phyloP scores from a whole-genome alignment of 2,113 vertebrate species.

The Arizona elegans region DNA sequence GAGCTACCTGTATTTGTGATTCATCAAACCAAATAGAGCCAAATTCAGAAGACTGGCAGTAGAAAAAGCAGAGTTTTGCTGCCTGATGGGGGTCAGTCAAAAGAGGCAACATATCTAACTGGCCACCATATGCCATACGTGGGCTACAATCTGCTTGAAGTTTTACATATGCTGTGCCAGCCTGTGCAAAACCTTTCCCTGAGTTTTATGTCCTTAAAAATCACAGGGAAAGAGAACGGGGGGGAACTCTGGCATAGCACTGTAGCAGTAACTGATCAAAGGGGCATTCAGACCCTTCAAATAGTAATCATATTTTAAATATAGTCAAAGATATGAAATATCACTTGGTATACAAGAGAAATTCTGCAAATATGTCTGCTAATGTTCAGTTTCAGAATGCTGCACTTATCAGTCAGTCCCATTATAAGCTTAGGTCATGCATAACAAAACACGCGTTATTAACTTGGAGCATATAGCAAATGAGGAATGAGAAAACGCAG shows the following conservation, averaged over 20 bases:
- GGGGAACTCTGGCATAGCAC: background rate
- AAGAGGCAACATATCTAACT: background rate
- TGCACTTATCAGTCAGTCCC: conserved; percentile 58
- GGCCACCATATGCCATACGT: no score
- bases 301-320: conserved; percentile 14
- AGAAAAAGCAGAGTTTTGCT: background rate
- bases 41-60: background rate
- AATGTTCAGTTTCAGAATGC: conserved; percentile 49
- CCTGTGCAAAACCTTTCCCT: background rate
- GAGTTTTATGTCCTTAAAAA: background rate
- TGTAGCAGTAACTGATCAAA: background rate
- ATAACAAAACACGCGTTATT: conserved; percentile 66
- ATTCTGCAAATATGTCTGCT: conserved; percentile 47
- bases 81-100: background rate
- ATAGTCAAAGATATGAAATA: conserved; percentile 42
- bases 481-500: conserved; percentile 42
- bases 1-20: background rate
- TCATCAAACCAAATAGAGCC: background rate
- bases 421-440: conserved; percentile 38
- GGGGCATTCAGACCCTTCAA: background rate
- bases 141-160: background rate
- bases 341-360: conserved; percentile 43
- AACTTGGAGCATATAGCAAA: conserved; percentile 44
- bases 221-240: background rate
- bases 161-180: background rate